phyloP scores from a whole-genome alignment of 1,140 invertebrate genomes.

The Parapsyche elsis region DNA sequence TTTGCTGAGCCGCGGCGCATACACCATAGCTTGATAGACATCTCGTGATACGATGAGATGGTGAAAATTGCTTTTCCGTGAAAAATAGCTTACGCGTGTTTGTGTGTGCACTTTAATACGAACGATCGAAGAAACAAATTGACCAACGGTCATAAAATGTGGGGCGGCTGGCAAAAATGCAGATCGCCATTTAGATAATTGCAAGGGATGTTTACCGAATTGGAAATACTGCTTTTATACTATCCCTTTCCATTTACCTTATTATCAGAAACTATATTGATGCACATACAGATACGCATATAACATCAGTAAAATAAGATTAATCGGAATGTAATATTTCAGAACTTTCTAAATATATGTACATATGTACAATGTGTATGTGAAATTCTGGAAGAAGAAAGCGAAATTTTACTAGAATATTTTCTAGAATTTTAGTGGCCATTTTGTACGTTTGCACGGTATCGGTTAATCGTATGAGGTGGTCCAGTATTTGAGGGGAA shows the following conservation, averaged over 20 bases:
- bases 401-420: neutral
- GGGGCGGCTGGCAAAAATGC: constrained; percentile 52
- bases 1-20: constrained; percentile 37
- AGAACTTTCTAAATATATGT: no score
- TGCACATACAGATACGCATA: no score
- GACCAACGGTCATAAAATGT: constrained; percentile 52
- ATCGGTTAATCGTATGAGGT: constrained; percentile 25
- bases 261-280: neutral
- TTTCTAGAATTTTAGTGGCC: neutral
- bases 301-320: no score
- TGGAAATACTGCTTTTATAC: constrained; percentile 39
- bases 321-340: no score
- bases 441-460: neutral
- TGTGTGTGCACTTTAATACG: constrained; percentile 1
- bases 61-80: constrained; percentile 42
- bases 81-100: constrained; percentile 47
- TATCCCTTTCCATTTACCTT: constrained; percentile 24
- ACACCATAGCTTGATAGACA: constrained; percentile 49
- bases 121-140: constrained; percentile 32
- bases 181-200: constrained; percentile 57
- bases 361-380: no score
- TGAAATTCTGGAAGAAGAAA: no score
- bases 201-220: constrained; percentile 44
- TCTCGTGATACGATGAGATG: constrained; percentile 41
- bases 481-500: neutral